Conservation (phyloP, 2,113 vertebrate genomes). For the Mobula birostris region DNA sequence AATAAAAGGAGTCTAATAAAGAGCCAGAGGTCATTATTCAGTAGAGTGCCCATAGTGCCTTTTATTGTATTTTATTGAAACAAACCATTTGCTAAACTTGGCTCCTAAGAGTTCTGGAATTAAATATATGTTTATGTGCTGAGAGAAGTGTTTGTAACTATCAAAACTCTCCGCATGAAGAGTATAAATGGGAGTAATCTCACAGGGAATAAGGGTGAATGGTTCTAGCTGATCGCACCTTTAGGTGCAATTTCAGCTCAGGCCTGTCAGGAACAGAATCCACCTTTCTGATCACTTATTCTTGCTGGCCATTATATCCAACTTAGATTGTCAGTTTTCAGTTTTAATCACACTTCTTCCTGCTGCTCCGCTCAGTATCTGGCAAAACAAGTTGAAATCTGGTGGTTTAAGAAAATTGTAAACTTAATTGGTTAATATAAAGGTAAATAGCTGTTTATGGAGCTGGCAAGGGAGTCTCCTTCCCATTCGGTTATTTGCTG, state of each 20-base stretch:
- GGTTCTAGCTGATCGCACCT: neutral
- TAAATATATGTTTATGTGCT: neutral
- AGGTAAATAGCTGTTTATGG: neutral
- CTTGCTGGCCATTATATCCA: neutral
- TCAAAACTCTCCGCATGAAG: neutral
- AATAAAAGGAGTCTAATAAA: neutral
- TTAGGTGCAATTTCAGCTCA: neutral
- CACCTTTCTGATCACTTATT: neutral
- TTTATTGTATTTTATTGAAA: neutral
- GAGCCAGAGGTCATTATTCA: neutral
- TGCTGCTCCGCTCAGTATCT: neutral
- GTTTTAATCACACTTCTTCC: neutral
- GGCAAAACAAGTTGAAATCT: neutral
- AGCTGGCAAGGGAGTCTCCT: too few species aligned
- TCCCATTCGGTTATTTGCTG: neutral
- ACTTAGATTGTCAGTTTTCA: neutral
- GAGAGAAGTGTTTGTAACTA: neutral
- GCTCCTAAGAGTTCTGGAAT: neutral
- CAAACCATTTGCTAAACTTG: neutral
- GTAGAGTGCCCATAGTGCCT: neutral
- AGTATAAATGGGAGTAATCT: neutral
- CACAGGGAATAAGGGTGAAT: neutral
- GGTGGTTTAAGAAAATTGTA: neutral
- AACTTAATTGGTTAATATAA: neutral
- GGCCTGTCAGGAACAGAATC: neutral